A percentile compares a stretch with the other conserved stretches of the same genome.
Evolutionary conservation across 2,797 vertebrate genomes (phyloP).

Genomic region (Squalus acanthias): DNA sequence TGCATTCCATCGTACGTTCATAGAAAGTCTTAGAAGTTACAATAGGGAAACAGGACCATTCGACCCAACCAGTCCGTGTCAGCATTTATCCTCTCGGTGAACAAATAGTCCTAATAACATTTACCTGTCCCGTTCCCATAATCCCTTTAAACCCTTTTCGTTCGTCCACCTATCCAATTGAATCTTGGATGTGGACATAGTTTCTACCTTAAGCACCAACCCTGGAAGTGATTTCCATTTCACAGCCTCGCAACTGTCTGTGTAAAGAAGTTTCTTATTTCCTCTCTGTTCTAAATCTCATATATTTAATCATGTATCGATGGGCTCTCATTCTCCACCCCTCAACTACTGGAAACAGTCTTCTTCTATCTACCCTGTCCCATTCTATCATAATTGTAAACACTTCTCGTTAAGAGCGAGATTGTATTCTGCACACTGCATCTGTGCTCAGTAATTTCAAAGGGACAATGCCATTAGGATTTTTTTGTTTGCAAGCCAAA

Average conservation of each 20-base stretch:
- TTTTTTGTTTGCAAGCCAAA: not conserved
- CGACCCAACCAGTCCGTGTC: not conserved
- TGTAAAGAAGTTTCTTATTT: not conserved
- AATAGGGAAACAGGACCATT: not conserved
- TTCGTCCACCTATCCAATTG: not conserved
- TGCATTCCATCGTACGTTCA: not conserved
- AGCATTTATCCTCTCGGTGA: not conserved
- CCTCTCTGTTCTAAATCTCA: not conserved
- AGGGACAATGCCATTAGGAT: not conserved
- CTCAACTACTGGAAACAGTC: not conserved
- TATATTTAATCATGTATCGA: not conserved
- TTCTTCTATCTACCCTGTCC: not conserved
- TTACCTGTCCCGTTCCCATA: not conserved
- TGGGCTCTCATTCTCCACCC: not conserved
- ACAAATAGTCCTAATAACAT: not conserved
- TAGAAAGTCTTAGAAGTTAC: not conserved
- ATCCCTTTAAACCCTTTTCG: not conserved
- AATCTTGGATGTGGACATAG: not conserved
- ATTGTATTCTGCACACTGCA: not conserved
- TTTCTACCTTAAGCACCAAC: not conserved
- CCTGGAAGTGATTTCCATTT: not conserved
- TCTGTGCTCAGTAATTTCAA: not conserved
- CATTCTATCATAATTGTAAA: not conserved
- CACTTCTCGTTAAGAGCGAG: not conserved
- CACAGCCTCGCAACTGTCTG: not conserved